Evolutionary conservation across 2,888 invertebrate genomes (phyloP).

Genomic region (Cephus spinipes): DNA sequence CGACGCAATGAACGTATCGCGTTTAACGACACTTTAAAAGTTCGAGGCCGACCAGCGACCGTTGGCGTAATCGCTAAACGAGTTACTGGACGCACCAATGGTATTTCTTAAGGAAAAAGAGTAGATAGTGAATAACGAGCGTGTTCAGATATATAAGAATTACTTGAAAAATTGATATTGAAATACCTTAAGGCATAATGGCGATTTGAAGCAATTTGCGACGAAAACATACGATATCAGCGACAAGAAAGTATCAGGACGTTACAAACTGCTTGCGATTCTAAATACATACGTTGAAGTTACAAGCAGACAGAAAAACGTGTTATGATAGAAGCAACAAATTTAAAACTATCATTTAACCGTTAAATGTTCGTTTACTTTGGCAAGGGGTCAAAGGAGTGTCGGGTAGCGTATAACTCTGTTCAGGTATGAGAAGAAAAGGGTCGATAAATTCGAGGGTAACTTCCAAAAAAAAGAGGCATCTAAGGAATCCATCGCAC

Average conservation of each 20-base stretch:
- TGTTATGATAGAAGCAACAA: background rate
- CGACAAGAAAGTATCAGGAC: background rate
- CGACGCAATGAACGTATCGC: constrained; percentile 27
- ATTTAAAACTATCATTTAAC: background rate
- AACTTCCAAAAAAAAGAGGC: background rate
- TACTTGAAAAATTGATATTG: background rate
- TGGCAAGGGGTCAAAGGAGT: background rate
- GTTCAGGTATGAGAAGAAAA: background rate
- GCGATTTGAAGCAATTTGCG: background rate
- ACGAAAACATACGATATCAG: background rate
- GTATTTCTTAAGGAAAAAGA: constrained; percentile 30
- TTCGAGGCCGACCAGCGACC: constrained; percentile 28
- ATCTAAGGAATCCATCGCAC: background rate
- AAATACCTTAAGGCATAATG: background rate
- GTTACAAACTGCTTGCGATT: background rate
- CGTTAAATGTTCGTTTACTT: background rate
- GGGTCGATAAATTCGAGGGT: background rate
- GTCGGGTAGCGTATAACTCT: background rate
- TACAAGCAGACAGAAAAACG: background rate
- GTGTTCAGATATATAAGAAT: constrained; percentile 15
- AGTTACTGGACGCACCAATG: constrained; percentile 33
- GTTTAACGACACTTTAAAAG: constrained; percentile 33
- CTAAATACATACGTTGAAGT: background rate
- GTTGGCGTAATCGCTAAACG: constrained; percentile 41
- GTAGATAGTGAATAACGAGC: constrained; percentile 38